Base-by-base conservation (phyloP, 2,113 vertebrate species). In the Poicephalus meyeri region DNA sequence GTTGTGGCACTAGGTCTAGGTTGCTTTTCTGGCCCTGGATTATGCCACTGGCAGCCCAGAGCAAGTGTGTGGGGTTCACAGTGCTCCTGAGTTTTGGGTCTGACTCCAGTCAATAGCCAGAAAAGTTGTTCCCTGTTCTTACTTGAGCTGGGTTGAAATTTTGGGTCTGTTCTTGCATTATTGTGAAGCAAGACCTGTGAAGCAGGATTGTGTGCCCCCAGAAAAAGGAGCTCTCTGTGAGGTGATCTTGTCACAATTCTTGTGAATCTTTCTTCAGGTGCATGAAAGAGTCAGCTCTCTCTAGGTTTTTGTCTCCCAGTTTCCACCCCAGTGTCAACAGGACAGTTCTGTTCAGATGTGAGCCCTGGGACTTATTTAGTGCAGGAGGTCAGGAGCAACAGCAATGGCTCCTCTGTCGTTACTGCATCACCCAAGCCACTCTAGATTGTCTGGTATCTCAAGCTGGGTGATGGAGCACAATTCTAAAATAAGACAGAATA, bases 61-160 rank as follows among this genome's bases (percentile, higher is more conserved):
- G 19, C 0, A 0, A 4, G 3, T 5, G 2, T 4, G 16, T 11
- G 3, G 11, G 14, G 21, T 31, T 93, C 79, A 29, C 2, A 1
- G 10, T 8, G 63, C 7, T 26, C 47, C 35, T 68, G 19, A 16
- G 4, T 60, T 56, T 71, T 71, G 52, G 78, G 44, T 68, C 23
- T 63, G 14, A 53, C 14, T 33, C 9, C 44, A 61, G 37, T 9
- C 64, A 89, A 23, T 6, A 86, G 37, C 25, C 23, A 47, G 56
- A n/a, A 70, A 60, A 64, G 16, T 28, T 10, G 9, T 35, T 65
- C 66, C n/a, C 12, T 25, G 2, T 31, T 74, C 72, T 86, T 58
- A 18, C 31, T 65, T 6, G 17, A 29, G 37, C 6, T 39, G 3
- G 5, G 7, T 64, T 80, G 49, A 52, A 69, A 44, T 70, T 52